A percentile compares a stretch with the other conserved stretches of the same genome.
phyloP scores from a whole-genome alignment of 2,113 vertebrate genomes.

The Strigops habroptila region DNA sequence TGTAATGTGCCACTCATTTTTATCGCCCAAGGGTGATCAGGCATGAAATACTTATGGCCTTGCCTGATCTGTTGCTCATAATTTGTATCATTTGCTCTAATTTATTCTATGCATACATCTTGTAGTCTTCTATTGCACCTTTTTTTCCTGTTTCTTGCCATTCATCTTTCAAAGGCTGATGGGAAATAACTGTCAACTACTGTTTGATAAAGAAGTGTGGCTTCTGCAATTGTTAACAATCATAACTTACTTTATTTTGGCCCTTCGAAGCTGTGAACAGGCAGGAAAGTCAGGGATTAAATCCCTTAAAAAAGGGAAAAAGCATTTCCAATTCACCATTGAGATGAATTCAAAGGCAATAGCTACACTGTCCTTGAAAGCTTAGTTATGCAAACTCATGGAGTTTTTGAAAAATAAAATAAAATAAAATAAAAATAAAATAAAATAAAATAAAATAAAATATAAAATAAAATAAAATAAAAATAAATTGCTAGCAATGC shows the following conservation, averaged over 20 bases:
- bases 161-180: background rate
- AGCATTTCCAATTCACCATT: background rate
- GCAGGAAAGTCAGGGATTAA: background rate
- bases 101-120: background rate
- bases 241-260: background rate
- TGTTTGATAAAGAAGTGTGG: background rate
- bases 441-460: background rate
- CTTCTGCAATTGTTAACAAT: background rate
- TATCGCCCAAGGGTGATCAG: background rate
- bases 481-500: background rate
- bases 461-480: background rate
- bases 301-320: background rate
- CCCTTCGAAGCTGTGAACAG: background rate
- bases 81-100: background rate
- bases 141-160: background rate
- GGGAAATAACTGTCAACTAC: background rate
- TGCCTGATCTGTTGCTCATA: background rate
- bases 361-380: background rate
- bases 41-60: background rate
- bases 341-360: background rate
- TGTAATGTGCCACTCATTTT: conserved; percentile 5
- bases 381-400: background rate
- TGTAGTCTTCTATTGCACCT: background rate
- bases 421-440: background rate
- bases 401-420: background rate